Percentiles rank a stretch among this genome's conserved stretches.
Conservation (phyloP, 2,888 invertebrate species). For the Lampropteryx suffumata region DNA sequence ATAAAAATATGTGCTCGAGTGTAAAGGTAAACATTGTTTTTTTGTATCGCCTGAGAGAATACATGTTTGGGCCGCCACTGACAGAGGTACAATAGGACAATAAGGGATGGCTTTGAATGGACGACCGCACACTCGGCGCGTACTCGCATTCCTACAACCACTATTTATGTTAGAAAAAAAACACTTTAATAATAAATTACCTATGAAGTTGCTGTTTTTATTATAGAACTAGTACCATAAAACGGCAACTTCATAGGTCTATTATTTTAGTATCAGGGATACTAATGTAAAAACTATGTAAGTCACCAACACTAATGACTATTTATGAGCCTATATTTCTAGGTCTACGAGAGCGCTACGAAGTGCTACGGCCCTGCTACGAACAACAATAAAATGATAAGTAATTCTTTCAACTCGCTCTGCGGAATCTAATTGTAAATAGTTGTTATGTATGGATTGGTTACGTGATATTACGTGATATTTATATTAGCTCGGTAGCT, state of each 20-base stretch:
- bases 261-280: too few species aligned
- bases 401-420: too few species aligned
- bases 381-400: background rate
- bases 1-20: slow-evolving; percentile 79
- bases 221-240: too few species aligned
- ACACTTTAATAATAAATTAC: background rate
- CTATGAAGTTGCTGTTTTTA: too few species aligned
- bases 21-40: slow-evolving; percentile 82
- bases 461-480: background rate
- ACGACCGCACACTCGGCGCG: slow-evolving; percentile 76
- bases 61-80: slow-evolving; percentile 76
- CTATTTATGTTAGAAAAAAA: slow-evolving; percentile 14
- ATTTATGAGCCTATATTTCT: too few species aligned
- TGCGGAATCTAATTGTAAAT: background rate
- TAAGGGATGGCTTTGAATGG: slow-evolving; percentile 71
- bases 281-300: too few species aligned
- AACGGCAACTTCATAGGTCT: too few species aligned
- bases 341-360: slow-evolving; percentile 13
- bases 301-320: too few species aligned
- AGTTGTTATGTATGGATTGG: background rate
- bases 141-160: slow-evolving; percentile 40
- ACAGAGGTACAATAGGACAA: slow-evolving; percentile 74
- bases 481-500: background rate
- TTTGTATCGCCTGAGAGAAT: slow-evolving; percentile 73
- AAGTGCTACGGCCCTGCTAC: slow-evolving; percentile 9